phyloP scores from a whole-genome alignment of 2,113 vertebrate species.

The Dendropsophus ebraccatus region DNA sequence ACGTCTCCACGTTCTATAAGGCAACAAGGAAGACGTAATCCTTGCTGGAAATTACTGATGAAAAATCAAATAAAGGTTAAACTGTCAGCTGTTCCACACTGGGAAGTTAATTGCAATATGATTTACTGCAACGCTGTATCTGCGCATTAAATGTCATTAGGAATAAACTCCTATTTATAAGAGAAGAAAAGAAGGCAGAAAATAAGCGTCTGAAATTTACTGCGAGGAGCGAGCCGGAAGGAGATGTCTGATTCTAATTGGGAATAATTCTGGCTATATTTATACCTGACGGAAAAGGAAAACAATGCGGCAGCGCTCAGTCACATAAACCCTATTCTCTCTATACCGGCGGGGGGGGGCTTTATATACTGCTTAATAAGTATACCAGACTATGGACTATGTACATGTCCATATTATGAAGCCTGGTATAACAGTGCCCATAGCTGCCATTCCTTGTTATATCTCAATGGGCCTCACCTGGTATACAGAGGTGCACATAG shows the following conservation, averaged over 20 bases:
- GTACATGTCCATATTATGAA: background rate
- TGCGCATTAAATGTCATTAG: constrained; percentile 33
- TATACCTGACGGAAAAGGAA: background rate
- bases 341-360: background rate
- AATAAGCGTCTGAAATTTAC: constrained; percentile 1
- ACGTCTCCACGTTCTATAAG: background rate
- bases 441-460: too few species aligned
- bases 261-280: background rate
- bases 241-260: background rate
- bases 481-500: too few species aligned
- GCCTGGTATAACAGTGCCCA: too few species aligned
- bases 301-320: background rate
- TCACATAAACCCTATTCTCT: background rate
- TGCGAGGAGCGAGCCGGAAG: too few species aligned
- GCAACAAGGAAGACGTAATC: background rate
- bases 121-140: constrained; percentile 23
- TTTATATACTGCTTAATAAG: background rate
- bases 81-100: constrained; percentile 29
- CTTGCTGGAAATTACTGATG: background rate
- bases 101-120: constrained; percentile 46
- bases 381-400: background rate
- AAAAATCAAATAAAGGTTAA: constrained; percentile 27
- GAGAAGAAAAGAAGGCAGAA: constrained; percentile 11
- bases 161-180: constrained; percentile 42
- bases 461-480: too few species aligned